Evolutionary conservation across 2,113 vertebrate genomes (phyloP), one percentile per base, ranked within the genome.

Genomic region (Euleptes europaea): DNA sequence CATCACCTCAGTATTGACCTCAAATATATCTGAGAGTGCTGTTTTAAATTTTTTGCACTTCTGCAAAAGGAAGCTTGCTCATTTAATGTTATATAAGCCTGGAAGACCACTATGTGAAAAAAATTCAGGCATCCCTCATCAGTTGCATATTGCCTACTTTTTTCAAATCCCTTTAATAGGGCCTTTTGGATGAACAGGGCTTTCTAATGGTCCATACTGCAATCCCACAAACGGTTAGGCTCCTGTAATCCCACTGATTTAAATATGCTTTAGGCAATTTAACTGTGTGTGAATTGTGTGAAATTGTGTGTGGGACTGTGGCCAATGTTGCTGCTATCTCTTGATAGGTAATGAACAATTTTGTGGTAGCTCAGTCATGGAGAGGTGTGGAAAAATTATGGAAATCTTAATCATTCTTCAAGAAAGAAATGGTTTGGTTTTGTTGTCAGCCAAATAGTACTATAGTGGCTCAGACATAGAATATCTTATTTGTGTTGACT

Each of bases 21-120:
- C 4, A 23, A 26, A 31, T 75, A 35, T 57, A 19, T 38, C 23
- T 13, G 10, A 42, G 60, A 79, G 44, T 77, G 28, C 17, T 66
- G 33, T 47, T 80, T 86, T 91, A 84, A 85, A 86, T 87, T 92
- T 67, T 86, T 17, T 79, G 66, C 86, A 78, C 14, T 86, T 78
- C 84, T 82, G 71, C 40, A 31, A 44, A 33, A 31, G 78, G 49
- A 81, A 19, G 31, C n/a, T 65, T 35, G 8, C 44, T 85, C 85
- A 78, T 81, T 13, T 75, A 76, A 80, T 35, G 12, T 82, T 76
- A 63, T 0, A 1, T 78, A 92, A 84, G 1, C 9, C 78, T 85
- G 74, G 49, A 47, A 82, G 26, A 79, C 87, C 28, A 82, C 40
- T 65, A 67, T 44, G 84, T 81, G 1, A 28, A 72, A 26, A 65